Percentiles rank a stretch among this genome's conserved stretches.
These are phyloP conservation scores for Buphagus erythrorhynchus DNA, from an alignment of 2,797 vertebrate genomes.

Conservation along the genomic window DNA sequence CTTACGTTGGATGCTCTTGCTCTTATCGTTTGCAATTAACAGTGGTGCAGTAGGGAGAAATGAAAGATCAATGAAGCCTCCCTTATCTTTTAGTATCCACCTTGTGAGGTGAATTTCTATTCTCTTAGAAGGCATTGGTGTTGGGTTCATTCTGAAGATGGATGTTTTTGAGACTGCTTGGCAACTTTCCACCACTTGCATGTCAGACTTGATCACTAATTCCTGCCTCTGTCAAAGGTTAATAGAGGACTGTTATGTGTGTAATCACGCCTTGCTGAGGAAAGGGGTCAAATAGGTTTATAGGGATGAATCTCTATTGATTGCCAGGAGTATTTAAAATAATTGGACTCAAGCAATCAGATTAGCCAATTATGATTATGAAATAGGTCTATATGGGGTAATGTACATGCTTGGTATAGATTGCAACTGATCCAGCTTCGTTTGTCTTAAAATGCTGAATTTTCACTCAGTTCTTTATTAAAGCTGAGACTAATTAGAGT, in stretches of 20 bases:
- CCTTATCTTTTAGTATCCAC: constrained; percentile 12
- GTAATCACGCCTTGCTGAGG: neutral
- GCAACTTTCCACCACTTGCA: neutral
- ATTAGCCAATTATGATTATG: neutral
- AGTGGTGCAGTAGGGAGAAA: neutral
- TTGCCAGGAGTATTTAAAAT: constrained; percentile 38
- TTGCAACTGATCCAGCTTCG: neutral
- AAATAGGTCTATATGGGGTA: neutral
- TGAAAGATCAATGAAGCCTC: constrained; percentile 25
- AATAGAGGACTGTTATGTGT: constrained; percentile 11
- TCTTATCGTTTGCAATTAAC: constrained; percentile 37
- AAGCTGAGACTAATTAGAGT: neutral
- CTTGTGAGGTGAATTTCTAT: neutral
- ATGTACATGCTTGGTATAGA: neutral
- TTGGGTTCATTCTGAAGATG: neutral
- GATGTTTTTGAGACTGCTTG: neutral
- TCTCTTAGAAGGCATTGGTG: neutral
- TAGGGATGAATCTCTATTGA: constrained; percentile 24
- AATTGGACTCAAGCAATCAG: constrained; percentile 13
- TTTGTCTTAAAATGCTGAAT: neutral
- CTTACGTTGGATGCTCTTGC: constrained; percentile 18
- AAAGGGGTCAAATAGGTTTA: constrained; percentile 33
- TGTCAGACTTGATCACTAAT: constrained; percentile 14
- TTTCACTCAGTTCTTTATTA: neutral
- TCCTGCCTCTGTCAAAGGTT: constrained; percentile 35